A percentile compares a stretch with the other conserved stretches of the same genome.
Conservation (phyloP, 2,888 invertebrate species). For the Mesopsocus fuscifrons region DNA sequence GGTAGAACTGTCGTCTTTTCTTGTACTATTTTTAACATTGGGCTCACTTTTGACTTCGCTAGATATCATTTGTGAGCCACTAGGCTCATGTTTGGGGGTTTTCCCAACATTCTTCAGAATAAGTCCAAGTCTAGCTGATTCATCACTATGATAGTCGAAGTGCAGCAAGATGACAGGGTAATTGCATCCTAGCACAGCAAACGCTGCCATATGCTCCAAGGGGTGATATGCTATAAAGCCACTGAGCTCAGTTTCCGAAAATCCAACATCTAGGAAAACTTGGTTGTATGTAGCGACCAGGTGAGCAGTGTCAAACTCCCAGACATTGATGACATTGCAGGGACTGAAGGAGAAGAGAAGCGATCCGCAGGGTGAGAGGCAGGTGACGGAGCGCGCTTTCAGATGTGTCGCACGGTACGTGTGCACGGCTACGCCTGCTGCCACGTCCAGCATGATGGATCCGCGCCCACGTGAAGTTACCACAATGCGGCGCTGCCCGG, state of each 20-base stretch:
- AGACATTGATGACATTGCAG: not conserved
- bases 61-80: not conserved
- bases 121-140: not conserved
- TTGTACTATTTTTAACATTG: too few species aligned
- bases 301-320: conserved; percentile 4
- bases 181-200: not conserved
- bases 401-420: not conserved
- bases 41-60: too few species aligned
- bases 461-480: not conserved
- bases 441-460: not conserved
- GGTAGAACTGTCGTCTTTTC: not conserved
- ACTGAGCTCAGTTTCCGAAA: not conserved
- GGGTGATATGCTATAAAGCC: conserved; percentile 3
- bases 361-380: conserved; percentile 1
- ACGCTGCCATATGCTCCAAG: not conserved
- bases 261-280: not conserved
- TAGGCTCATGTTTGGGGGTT: not conserved
- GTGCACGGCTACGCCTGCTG: not conserved
- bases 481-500: not conserved
- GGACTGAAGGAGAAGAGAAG: not conserved
- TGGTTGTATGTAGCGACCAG: conserved; percentile 1
- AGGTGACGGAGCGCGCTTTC: not conserved
- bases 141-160: not conserved
- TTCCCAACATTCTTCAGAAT: not conserved
- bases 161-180: not conserved